phyloP scores from a whole-genome alignment of 2,797 vertebrate genomes.

The Chaunax sp. region DNA sequence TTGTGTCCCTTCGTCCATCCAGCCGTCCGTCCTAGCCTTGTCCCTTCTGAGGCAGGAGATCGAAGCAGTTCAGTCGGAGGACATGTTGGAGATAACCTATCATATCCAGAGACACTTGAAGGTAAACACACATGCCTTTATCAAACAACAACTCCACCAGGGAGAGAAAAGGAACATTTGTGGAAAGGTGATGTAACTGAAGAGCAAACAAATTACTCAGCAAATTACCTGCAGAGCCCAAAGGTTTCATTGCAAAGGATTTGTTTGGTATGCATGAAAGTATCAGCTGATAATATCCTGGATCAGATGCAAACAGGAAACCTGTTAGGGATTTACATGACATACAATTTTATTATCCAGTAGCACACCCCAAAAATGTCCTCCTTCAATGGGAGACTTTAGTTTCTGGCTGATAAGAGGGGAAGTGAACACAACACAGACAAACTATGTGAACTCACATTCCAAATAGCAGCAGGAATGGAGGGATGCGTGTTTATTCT shows the following conservation, averaged over 20 bases:
- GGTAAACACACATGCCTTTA: slow-evolving; percentile 75
- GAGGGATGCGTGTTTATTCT: slow-evolving; percentile 19
- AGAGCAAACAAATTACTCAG: too few species aligned
- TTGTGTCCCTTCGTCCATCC: slow-evolving; percentile 3
- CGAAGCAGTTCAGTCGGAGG: slow-evolving; percentile 88
- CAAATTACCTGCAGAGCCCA: too few species aligned
- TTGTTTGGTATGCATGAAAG: not conserved
- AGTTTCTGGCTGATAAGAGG: not conserved
- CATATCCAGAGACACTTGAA: slow-evolving; percentile 94
- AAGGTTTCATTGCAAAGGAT: not conserved
- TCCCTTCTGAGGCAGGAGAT: slow-evolving; percentile 94
- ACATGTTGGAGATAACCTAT: slow-evolving; percentile 90
- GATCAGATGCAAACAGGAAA: not conserved
- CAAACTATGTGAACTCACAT: not conserved
- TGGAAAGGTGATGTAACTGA: not conserved
- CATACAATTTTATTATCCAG: not conserved
- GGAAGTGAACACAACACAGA: not conserved
- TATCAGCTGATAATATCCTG: not conserved
- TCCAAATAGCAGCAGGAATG: not conserved
- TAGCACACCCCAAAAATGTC: too few species aligned
- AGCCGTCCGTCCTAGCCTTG: slow-evolving; percentile 96
- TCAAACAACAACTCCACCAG: not conserved
- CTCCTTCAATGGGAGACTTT: too few species aligned
- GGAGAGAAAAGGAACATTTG: not conserved
- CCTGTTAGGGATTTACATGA: not conserved